Base-by-base conservation (phyloP, 1,140 invertebrate genomes). In the Drosophila sp. region DNA sequence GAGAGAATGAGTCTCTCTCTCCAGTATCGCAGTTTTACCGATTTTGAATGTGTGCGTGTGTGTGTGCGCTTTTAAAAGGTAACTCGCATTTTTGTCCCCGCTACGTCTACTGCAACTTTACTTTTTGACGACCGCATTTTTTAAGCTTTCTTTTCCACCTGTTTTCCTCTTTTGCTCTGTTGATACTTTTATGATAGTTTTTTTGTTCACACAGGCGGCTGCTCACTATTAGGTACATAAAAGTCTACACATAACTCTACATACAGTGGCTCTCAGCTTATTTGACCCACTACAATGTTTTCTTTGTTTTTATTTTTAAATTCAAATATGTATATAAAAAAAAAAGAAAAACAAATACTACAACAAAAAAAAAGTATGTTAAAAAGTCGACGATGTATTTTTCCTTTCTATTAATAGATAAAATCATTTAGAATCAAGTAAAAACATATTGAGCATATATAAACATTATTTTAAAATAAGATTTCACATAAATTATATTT, bases 121-220 rank as follows among this genome's bases (percentile, higher is more conserved):
- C 64, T 82, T 89, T 87, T 89, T 89, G 73, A 89, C 79, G 67
- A 71, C 83, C 83, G 83, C 83, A 89, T 89, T 89, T 89, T 86
- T 89, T 89, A 87, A 83, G 83, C 83, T 89, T 89, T 89, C 83
- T 89, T 89, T 89, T 89, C 83, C 83, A 89, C 83, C 83, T 89
- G 83, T 89, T 83, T 87, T 89, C 41, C 65, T 75, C 56, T 38
- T 36, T 67, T 51, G 63, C 63, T 70, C 73, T 89, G 80, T 89
- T 89, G 69, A 89, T 87, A 89, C 87, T 86, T 82, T 78, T 81
- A 72, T 67, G 70, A 80, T 74, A 21, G 1, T 67, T 78, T 75
- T 72, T 65, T 61, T n/a, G n/a, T n/a, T 63, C 53, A 61, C 70
- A 51, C 59, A 50, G 40, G 51, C 75, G 56, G 58, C 41, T 53